Percentiles rank a stretch among this genome's conserved stretches.
These are phyloP conservation scores for Pocillopora damicornis DNA, from an alignment of 64 coral and sea anemone species.

Conservation along the genomic window DNA sequence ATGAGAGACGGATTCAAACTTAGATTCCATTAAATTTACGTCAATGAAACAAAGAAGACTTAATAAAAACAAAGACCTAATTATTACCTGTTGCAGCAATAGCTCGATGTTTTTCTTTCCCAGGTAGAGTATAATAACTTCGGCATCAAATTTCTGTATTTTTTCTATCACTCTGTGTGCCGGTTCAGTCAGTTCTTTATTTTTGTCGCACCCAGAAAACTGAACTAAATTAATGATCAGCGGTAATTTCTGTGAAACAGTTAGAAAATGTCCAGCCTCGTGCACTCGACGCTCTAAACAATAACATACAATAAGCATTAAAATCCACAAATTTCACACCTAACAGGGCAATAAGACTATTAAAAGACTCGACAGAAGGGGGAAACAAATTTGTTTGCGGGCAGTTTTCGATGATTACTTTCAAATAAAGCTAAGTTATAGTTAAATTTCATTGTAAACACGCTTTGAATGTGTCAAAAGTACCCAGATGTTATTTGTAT, in stretches of 20 bases:
- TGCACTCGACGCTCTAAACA: not conserved
- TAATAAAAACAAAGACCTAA: too few relatives aligned
- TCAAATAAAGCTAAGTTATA: too few relatives aligned
- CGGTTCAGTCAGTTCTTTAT: not conserved
- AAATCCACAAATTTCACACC: too few relatives aligned
- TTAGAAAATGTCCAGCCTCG: not conserved
- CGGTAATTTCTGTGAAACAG: not conserved
- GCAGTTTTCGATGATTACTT: too few relatives aligned
- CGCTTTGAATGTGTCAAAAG: too few relatives aligned
- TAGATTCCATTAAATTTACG: too few relatives aligned
- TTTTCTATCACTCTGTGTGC: not conserved
- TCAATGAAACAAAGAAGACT: too few relatives aligned
- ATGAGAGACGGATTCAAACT: not conserved
- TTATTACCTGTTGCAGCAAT: not conserved
- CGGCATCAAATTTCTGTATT: not conserved
- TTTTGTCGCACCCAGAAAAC: not conserved
- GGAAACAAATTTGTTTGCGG: too few relatives aligned
- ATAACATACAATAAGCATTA: not conserved
- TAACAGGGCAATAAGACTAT: too few relatives aligned
- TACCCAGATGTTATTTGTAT: not conserved
- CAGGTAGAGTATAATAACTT: conserved; percentile 18
- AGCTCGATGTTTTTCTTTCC: not conserved
- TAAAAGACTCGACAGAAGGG: not conserved
- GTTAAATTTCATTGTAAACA: too few relatives aligned
- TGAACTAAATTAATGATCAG: not conserved